Evolutionary conservation across 2,797 vertebrate species (phyloP).

Genomic region (Ctenochaetus hawaiiensis): DNA sequence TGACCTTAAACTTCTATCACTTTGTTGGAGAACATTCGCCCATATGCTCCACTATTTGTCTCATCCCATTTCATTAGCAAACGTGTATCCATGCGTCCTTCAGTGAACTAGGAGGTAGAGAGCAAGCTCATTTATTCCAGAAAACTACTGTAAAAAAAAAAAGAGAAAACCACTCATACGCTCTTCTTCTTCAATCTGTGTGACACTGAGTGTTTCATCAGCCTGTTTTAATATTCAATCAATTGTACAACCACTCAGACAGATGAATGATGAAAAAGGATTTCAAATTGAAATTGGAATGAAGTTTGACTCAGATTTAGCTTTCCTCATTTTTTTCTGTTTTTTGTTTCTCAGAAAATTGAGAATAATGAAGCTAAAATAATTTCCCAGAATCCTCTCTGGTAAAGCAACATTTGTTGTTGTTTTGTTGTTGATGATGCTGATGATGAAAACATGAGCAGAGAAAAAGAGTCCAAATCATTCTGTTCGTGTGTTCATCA

Average conservation of each 20-base stretch:
- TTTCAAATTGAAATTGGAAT: constrained; percentile 37
- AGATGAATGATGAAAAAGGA: constrained; percentile 31
- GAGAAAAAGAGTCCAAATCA: constrained; percentile 1
- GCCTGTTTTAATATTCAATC: neutral
- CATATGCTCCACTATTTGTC: constrained; percentile 66
- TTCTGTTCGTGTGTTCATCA: neutral
- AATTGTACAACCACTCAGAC: constrained; percentile 4
- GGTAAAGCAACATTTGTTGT: neutral
- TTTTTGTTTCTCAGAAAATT: neutral
- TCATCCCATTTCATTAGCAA: constrained; percentile 65
- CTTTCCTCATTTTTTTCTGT: constrained; percentile 1
- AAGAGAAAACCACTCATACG: neutral
- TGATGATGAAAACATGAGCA: constrained; percentile 2
- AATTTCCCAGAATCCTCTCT: constrained; percentile 29
- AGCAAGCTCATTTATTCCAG: constrained; percentile 19
- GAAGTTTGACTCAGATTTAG: constrained; percentile 34
- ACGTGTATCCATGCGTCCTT: constrained; percentile 14
- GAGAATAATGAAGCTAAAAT: neutral
- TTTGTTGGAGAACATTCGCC: constrained; percentile 58
- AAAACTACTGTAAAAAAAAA: constrained; percentile 6
- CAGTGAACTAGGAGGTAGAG: constrained; percentile 35
- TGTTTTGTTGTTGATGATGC: neutral
- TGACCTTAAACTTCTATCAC: constrained; percentile 67
- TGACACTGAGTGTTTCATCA: constrained; percentile 20
- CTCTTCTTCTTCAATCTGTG: neutral